phyloP scores from a whole-genome alignment of 2,888 invertebrate species.

The Pterostichus madidus region DNA sequence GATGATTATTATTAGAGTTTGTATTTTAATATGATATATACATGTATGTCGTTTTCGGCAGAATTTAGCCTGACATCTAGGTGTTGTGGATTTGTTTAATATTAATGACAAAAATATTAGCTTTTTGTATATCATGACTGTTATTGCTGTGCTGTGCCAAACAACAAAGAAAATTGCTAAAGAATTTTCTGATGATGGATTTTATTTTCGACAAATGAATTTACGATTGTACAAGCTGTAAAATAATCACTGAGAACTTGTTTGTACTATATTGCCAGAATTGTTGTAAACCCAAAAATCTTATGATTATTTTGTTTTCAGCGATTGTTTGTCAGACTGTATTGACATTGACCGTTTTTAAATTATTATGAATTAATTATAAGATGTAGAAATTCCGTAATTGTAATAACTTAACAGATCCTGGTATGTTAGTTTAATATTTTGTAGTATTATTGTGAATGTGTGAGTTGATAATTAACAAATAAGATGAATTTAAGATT shows the following conservation, averaged over 20 bases:
- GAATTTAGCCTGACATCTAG: conserved; percentile 65
- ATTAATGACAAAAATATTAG: conserved; percentile 54
- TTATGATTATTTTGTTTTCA: conserved; percentile 15
- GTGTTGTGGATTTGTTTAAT: conserved; percentile 64
- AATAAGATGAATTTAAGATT: conserved; percentile 43
- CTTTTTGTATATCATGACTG: conserved; percentile 67
- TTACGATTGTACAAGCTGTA: conserved; percentile 32
- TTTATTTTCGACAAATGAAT: conserved; percentile 26
- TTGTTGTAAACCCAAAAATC: conserved; percentile 6
- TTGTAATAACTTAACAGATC: conserved; percentile 14
- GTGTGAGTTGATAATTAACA: conserved; percentile 26
- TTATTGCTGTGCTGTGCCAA: conserved; percentile 67
- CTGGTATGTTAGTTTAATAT: conserved; percentile 39
- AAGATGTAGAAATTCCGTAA: conserved; percentile 29
- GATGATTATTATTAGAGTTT: conserved; percentile 61
- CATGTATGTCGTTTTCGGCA: conserved; percentile 66
- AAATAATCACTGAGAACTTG: conserved; percentile 29
- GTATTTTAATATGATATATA: conserved; percentile 67
- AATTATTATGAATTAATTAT: conserved; percentile 34
- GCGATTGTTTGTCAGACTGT: conserved; percentile 17
- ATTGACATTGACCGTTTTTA: conserved; percentile 7
- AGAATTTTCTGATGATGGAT: conserved; percentile 59
- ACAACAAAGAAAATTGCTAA: conserved; percentile 53
- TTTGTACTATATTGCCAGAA: conserved; percentile 8
- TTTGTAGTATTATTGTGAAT: conserved; percentile 18